A percentile compares a stretch with the other conserved stretches of the same genome.
Conservation (phyloP, 2,888 invertebrate genomes). For the Platynereis dumerilii region DNA sequence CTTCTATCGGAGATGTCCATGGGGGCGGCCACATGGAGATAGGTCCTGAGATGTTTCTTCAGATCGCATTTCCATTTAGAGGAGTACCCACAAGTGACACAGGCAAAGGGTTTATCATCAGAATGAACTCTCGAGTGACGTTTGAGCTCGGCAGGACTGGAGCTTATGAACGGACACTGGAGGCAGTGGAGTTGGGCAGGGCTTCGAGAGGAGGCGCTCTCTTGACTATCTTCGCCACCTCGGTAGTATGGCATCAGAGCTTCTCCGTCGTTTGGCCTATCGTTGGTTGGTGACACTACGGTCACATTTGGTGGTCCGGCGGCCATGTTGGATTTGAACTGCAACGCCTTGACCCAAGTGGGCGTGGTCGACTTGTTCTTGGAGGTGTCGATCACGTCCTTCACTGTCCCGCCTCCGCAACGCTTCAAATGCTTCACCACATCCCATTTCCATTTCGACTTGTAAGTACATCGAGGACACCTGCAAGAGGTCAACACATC, state of each 20-base stretch:
- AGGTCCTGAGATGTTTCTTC: conserved; percentile 58
- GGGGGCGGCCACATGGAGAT: conserved; percentile 45
- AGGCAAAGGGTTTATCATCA: conserved; percentile 58
- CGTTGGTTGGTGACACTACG: conserved; percentile 36
- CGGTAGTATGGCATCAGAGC: conserved; percentile 1
- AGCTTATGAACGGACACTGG: conserved; percentile 56
- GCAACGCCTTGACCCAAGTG: conserved; percentile 17
- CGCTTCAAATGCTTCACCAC: conserved; percentile 62
- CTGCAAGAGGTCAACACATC: conserved; percentile 28
- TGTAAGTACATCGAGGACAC: conserved; percentile 61
- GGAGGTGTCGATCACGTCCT: conserved; percentile 60
- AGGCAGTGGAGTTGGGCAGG: conserved; percentile 50
- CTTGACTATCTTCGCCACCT: neutral
- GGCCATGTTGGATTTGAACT: conserved; percentile 21
- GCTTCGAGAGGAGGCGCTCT: conserved; percentile 2
- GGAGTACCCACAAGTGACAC: conserved; percentile 56
- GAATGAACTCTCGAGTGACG: conserved; percentile 58
- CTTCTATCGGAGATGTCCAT: conserved; percentile 14
- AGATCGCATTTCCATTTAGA: conserved; percentile 61
- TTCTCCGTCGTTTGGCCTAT: neutral
- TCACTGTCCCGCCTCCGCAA: conserved; percentile 59
- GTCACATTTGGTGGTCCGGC: conserved; percentile 56
- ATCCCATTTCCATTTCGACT: conserved; percentile 64
- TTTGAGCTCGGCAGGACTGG: conserved; percentile 57
- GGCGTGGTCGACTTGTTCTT: conserved; percentile 28